Base-by-base conservation (phyloP, 2,888 invertebrate species). In the Leptopterna dolabrata region DNA sequence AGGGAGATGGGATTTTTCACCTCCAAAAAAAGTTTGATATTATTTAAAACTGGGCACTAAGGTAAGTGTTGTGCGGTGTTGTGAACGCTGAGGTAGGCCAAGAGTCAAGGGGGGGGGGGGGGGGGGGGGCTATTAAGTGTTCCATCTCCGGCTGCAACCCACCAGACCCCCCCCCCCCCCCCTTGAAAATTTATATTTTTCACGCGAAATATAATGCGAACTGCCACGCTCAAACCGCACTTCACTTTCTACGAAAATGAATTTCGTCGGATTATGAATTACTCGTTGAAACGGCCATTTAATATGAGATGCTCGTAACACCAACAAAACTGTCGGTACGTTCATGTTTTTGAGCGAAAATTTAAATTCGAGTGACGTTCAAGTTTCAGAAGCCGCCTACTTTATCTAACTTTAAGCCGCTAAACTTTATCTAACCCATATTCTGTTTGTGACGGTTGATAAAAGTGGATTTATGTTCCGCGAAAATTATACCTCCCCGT, bases 71-170 rank as follows among this genome's bases (percentile, higher is more conserved):
- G 55, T 55, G 55, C 63, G 63, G 27, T 63, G 63, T 63, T 63
- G 36, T 36, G 36, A 36, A 36, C 36, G 7, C 36, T 7, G 36
- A 36, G 36, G 36, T 36, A 7, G 36, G 2, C 36, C 7, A 7
- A 4, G 36, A 36, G n/a, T n/a, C n/a, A n/a, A n/a, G n/a, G n/a
- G n/a, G n/a, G n/a, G n/a, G n/a, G n/a, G n/a, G n/a, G n/a, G n/a
- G n/a, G n/a, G n/a, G 36, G 7, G 36, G 7, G 19, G 63, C 9
- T 19, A 63, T 63, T 63, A 63, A 63, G 63, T 63, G 63, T 11
- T 63, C 63, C 63, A 63, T 63, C 63, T 63, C 63, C 63, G 24
- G 63, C 63, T 63, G 63, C 63, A 63, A 63, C 63, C 24, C 47
- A 24, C 24, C 19, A 24, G 11, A 24, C 63, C 63, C 24, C 7